These are phyloP conservation scores for Dicycla oo DNA, from an alignment of 2,888 invertebrate species.

Conservation along the genomic window DNA sequence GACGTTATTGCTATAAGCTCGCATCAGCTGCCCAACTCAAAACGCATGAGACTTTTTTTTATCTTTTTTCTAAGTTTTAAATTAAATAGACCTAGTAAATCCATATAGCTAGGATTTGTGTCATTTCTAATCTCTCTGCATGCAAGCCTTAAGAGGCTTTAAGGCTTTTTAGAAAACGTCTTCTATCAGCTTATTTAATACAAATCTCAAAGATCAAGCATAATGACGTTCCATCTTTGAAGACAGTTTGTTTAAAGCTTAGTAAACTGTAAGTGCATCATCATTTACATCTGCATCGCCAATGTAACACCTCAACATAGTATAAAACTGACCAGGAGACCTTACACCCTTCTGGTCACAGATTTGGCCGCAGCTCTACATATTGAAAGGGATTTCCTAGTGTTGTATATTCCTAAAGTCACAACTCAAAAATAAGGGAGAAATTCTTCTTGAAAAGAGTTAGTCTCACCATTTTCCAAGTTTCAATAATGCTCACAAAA, in stretches of 20 bases:
- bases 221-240: not conserved
- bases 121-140: slow-evolving; percentile 8
- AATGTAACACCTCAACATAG: not conserved
- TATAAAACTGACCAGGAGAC: no score
- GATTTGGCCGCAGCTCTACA: no score
- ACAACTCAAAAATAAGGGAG: no score
- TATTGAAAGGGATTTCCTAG: no score
- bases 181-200: not conserved
- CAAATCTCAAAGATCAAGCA: not conserved
- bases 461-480: no score
- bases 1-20: not conserved
- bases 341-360: no score
- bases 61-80: not conserved
- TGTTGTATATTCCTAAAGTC: no score
- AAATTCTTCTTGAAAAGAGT: no score
- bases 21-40: not conserved
- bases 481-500: no score
- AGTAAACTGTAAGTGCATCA: no score
- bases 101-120: not conserved
- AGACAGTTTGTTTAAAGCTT: not conserved
- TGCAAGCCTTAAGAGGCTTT: not conserved
- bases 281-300: not conserved
- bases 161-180: not conserved
- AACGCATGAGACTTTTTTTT: not conserved
- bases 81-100: not conserved